phyloP scores from a whole-genome alignment of 2,113 vertebrate species.

The Lipophrys pholis region DNA sequence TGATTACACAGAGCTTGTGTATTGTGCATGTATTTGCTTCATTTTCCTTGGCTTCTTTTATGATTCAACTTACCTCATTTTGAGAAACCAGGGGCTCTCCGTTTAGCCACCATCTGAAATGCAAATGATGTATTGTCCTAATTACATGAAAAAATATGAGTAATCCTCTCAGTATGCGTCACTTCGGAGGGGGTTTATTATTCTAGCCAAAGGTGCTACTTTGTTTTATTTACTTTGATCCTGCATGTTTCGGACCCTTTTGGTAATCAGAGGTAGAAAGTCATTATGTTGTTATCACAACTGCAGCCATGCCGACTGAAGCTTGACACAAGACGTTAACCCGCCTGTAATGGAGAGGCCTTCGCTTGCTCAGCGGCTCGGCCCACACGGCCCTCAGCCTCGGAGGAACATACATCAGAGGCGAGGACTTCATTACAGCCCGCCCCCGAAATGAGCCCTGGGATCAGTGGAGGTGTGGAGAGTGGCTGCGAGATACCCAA shows the following conservation, averaged over 20 bases:
- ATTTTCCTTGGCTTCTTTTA: constrained; percentile 54
- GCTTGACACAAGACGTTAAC: constrained; percentile 75
- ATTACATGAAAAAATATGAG: constrained; percentile 86
- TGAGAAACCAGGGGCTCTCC: constrained; percentile 58
- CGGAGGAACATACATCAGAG: constrained; percentile 79
- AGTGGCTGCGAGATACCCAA: constrained; percentile 33
- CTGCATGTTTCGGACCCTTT: constrained; percentile 69
- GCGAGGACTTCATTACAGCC: constrained; percentile 57
- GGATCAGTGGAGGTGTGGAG: constrained; percentile 60
- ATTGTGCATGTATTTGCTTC: constrained; percentile 49
- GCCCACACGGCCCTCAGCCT: constrained; percentile 74
- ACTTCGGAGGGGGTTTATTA: constrained; percentile 84
- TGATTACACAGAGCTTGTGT: constrained; percentile 42
- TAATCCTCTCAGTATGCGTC: constrained; percentile 81
- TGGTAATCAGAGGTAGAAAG: constrained; percentile 82
- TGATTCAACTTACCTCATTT: constrained; percentile 55
- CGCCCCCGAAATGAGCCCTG: constrained; percentile 52
- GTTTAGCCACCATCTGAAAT: constrained; percentile 55
- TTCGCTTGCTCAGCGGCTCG: constrained; percentile 66
- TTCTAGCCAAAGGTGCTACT: constrained; percentile 83
- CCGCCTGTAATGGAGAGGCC: constrained; percentile 74
- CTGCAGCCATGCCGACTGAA: constrained; percentile 63
- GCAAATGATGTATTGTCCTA: constrained; percentile 86
- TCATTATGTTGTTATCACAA: constrained; percentile 83
- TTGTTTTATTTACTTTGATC: constrained; percentile 84